Evolutionary conservation across 2,797 vertebrate genomes (phyloP).

Genomic region (Pristis pectinata): DNA sequence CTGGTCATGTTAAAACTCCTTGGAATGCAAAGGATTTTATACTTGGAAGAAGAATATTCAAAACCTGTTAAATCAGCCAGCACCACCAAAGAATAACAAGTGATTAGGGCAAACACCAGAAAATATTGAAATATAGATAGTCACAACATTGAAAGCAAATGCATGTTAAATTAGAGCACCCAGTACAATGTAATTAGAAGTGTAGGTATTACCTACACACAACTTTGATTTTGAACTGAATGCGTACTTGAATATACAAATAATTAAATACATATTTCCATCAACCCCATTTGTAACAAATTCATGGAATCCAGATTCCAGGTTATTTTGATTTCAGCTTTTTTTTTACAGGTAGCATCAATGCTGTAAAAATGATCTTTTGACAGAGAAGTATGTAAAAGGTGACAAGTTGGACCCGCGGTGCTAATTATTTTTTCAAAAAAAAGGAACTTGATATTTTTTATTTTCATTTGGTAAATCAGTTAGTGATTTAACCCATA

Average conservation of each 20-base stretch:
- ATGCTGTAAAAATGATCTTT: neutral
- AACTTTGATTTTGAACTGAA: neutral
- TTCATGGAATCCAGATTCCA: neutral
- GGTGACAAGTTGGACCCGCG: neutral
- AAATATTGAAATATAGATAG: neutral
- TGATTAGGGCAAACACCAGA: neutral
- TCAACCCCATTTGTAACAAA: neutral
- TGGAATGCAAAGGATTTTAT: constrained; percentile 18
- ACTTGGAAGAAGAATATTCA: neutral
- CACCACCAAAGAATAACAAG: neutral
- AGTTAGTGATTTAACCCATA: neutral
- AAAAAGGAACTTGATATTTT: neutral
- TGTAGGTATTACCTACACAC: neutral
- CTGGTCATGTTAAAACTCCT: neutral
- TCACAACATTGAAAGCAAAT: neutral
- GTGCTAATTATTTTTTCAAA: neutral
- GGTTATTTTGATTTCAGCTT: neutral
- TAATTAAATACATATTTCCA: neutral
- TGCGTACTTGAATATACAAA: neutral
- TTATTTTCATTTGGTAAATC: neutral
- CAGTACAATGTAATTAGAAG: neutral
- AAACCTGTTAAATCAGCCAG: constrained; percentile 9
- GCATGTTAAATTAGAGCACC: neutral
- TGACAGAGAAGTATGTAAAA: neutral
- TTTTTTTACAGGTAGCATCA: neutral